Conservation (phyloP, 1,140 invertebrate genomes). For the Thereuonema tuberculata region DNA sequence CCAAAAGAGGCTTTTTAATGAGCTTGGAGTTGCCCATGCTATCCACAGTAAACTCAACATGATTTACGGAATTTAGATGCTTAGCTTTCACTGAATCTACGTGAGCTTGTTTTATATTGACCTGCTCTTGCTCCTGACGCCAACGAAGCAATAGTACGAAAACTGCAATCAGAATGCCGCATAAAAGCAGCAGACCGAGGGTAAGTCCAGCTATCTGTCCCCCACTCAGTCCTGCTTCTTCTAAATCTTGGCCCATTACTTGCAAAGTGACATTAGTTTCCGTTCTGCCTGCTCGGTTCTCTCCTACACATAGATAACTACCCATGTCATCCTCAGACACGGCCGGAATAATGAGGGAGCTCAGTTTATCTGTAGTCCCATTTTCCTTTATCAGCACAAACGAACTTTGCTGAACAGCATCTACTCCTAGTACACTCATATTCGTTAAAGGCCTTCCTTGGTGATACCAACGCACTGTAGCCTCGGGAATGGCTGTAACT, state of each 20-base stretch:
- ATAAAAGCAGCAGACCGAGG: neutral
- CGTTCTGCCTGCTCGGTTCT: constrained; percentile 60
- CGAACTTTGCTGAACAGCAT: neutral
- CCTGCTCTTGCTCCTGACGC: neutral
- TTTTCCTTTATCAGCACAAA: constrained; percentile 42
- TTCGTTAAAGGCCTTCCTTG: constrained; percentile 32
- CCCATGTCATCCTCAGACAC: constrained; percentile 59
- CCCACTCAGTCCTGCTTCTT: neutral
- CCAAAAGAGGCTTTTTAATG: neutral
- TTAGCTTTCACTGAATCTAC: neutral
- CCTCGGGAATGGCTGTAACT: constrained; percentile 59
- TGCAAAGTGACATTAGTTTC: constrained; percentile 61
- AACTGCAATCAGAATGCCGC: neutral
- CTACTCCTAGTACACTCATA: constrained; percentile 20
- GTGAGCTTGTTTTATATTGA: too few relatives aligned
- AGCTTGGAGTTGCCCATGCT: neutral
- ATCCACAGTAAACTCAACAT: neutral
- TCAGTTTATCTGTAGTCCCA: constrained; percentile 50
- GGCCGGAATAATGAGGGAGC: constrained; percentile 58
- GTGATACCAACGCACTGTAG: constrained; percentile 65
- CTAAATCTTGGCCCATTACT: constrained; percentile 25
- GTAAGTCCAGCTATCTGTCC: neutral
- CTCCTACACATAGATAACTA: constrained; percentile 61
- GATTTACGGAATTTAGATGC: neutral
- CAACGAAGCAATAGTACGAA: neutral